Base-by-base conservation (phyloP, 2,113 vertebrate genomes). In the Ceyx melanurus region DNA sequence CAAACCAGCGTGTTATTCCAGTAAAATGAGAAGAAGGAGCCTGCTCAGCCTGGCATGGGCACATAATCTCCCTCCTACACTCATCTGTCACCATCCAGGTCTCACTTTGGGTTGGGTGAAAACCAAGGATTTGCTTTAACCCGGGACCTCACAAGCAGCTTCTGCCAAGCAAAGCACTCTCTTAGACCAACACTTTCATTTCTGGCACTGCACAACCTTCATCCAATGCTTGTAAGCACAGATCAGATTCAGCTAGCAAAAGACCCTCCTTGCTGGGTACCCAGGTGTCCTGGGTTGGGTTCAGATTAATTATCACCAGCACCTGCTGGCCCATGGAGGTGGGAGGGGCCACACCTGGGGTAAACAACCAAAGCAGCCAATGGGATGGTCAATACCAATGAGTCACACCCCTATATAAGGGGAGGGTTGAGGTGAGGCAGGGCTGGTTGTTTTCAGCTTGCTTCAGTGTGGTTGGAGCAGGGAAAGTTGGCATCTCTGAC, bases 1-100 rank as follows among this genome's bases (percentile, higher is more conserved):
- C 42, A 35, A 76, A 10, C 14, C 12, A 10, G 1, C 4, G 0
- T 0, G 28, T 62, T 80, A 10, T 37, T 45, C 35, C 16, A 28
- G 28, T 3, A 80, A 5, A 60, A 46, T 22, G n/a, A 58, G 60
- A 43, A 80, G 28, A 23, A 43, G n/a, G 31, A 70, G 11, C 3
- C 31, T 60, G 48, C 50, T 35, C 45, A 60, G 10, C 25, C 64
- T 53, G 51, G 31, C 46, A 19, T 0, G 1, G 46, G 23, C n/a
- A 74, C 9, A 35, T 10, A 77, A 11, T 31, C 35, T 60, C 8
- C 35, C 23, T 40, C 66, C 54, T n/a, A 16, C 5, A 6, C 10
- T 31, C 2, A 2, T 31, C 51, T n/a, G 4, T 54, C 76, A 22
- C 26, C 11, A 0, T 28, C 13, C 25, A 33, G 9, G 3, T 78